phyloP scores from a whole-genome alignment of 1,140 invertebrate species.

The Pseudomyrmex flavicornis region DNA sequence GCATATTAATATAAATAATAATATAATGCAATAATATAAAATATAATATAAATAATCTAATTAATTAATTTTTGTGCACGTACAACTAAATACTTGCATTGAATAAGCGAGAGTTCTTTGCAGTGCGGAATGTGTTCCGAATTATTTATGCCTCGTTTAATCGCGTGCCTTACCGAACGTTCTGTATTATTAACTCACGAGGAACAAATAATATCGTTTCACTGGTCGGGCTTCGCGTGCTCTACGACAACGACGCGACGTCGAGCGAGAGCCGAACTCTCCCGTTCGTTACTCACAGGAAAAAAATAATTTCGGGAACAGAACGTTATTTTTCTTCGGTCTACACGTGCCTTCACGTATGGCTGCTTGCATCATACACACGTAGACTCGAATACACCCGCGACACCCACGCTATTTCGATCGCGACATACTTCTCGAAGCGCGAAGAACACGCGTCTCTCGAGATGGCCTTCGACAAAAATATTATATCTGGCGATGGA shows the following conservation, averaged over 20 bases:
- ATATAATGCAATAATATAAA: too few species aligned
- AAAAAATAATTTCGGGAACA: slow-evolving; percentile 30
- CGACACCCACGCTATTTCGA: slow-evolving; percentile 66
- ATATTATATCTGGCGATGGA: slow-evolving; percentile 27
- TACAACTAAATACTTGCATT: not conserved
- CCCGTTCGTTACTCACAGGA: not conserved
- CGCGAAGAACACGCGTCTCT: not conserved
- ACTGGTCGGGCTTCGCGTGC: not conserved
- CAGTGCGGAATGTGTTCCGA: not conserved
- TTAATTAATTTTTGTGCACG: too few species aligned
- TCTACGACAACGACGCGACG: not conserved
- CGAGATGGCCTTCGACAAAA: slow-evolving; percentile 34
- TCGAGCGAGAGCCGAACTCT: not conserved
- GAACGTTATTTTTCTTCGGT: not conserved
- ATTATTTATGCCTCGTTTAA: not conserved
- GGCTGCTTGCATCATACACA: slow-evolving; percentile 29
- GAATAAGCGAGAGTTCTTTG: not conserved
- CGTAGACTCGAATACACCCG: not conserved
- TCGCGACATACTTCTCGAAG: slow-evolving; percentile 63
- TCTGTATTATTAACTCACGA: not conserved
- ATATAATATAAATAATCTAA: too few species aligned
- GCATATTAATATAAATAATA: too few species aligned
- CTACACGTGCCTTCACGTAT: slow-evolving; percentile 3
- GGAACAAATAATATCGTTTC: not conserved
- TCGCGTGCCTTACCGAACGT: not conserved